phyloP scores from a whole-genome alignment of 2,797 vertebrate genomes.

The Emydoidea blandingii region DNA sequence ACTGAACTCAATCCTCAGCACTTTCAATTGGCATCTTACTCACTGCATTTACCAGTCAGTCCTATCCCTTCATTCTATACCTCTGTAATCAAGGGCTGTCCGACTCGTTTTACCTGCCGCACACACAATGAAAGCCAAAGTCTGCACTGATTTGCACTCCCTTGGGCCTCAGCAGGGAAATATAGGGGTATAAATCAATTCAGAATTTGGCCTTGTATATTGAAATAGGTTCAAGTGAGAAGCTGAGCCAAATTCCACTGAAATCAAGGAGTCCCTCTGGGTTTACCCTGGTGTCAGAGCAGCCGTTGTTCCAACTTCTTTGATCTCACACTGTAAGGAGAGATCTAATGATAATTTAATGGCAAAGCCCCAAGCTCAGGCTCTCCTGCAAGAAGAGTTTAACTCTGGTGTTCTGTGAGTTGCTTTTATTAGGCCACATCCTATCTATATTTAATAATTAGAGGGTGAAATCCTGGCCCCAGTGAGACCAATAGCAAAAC shows the following conservation, averaged over 20 bases:
- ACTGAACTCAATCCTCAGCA: fast-evolving
- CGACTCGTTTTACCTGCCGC: slow-evolving; percentile 2
- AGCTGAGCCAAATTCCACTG: slow-evolving; percentile 42
- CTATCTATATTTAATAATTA: neutral
- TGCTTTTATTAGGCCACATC: neutral
- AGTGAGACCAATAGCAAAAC: neutral
- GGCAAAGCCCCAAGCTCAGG: slow-evolving; percentile 24
- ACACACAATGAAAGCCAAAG: neutral
- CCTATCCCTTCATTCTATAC: neutral
- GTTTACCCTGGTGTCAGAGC: neutral
- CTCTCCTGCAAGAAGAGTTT: neutral
- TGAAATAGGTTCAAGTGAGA: neutral
- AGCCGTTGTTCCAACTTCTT: neutral
- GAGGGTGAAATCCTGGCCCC: neutral
- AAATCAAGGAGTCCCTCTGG: slow-evolving; percentile 49
- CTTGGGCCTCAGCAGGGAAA: neutral
- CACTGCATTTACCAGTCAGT: neutral
- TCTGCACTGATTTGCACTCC: neutral
- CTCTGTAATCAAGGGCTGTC: neutral
- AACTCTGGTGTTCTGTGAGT: neutral
- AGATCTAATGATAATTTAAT: neutral
- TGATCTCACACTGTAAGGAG: neutral
- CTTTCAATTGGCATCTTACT: neutral
- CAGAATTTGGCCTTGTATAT: neutral
- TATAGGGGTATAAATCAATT: neutral